Base-by-base conservation (phyloP, 2,888 invertebrate species). In the Sepiola atlantica region DNA sequence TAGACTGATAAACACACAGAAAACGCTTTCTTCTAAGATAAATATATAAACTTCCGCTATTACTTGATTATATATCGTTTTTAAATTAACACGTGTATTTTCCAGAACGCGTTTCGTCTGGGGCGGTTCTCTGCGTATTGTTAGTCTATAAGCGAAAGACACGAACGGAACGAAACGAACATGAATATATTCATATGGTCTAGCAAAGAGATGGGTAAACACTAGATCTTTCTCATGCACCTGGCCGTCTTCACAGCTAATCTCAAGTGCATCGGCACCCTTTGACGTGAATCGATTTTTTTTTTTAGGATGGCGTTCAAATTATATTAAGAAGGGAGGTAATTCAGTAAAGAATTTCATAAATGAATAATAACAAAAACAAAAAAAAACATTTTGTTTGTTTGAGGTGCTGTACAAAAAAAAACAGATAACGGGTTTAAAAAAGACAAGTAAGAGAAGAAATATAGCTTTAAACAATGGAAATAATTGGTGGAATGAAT, bases 231-330 rank as follows among this genome's bases (percentile, higher is more conserved):
- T 77, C n/a, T 77, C 77, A 77, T 32, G 32, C 77, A 77, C n/a
- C 77, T 77, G 77, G 77, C 32, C 3, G 2, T 14, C n/a, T 77
- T 77, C 77, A 77, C 77, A 77, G 77, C 77, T 77, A 77, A 77
- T 77, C 32, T 77, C 77, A n/a, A 77, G 77, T 77, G n/a, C 77
- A 77, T n/a, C 77, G n/a, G 77, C n/a, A 77, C 77, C 77, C 32
- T 77, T 77, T 32, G 77, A 77, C 14, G 77, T 77, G n/a, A 32
- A n/a, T 45, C 45, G 45, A 45, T 45, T 45, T 45, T 45, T 45
- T 45, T 45, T 45, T 45, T 45, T 45, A 45, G 10, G 8, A 77
- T 77, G n/a, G n/a, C 12, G 77, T 77, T n/a, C n/a, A 77, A 77
- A n/a, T n/a, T 77, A 77, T 12, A 77, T 77, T n/a, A 32, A 77